Percentiles rank a stretch among this genome's conserved stretches.
Evolutionary conservation across 2,797 vertebrate genomes (phyloP).

Genomic region (Odontamblyopus lacepedii): DNA sequence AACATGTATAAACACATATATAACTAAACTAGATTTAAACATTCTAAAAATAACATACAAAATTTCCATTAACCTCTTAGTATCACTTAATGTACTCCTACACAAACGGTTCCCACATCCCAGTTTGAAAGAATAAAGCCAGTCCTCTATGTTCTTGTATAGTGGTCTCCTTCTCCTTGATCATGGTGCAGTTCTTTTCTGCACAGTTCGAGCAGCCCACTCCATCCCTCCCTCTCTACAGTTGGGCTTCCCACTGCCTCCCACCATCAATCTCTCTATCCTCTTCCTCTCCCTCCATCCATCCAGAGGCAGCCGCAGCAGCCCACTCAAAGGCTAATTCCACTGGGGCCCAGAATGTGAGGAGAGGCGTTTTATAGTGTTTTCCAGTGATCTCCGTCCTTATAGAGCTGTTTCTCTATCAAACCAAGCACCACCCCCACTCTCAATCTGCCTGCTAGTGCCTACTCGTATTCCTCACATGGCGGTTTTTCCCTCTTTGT

Average conservation of each 20-base stretch:
- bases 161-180: conserved; percentile 40
- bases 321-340: conserved; percentile 72
- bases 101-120: neutral
- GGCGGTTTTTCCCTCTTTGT: conserved; percentile 47
- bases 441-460: conserved; percentile 45
- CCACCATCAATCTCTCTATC: conserved; percentile 57
- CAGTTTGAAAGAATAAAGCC: neutral
- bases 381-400: conserved; percentile 70
- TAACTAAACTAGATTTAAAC: neutral
- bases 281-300: conserved; percentile 48
- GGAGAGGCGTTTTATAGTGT: conserved; percentile 71
- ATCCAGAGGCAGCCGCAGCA: conserved; percentile 24
- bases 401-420: conserved; percentile 66
- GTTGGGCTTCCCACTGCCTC: conserved; percentile 63
- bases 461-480: conserved; percentile 58
- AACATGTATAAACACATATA: neutral
- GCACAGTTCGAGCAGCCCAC: conserved; percentile 56
- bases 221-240: conserved; percentile 56
- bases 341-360: conserved; percentile 66
- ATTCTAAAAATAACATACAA: neutral
- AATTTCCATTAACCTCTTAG: neutral
- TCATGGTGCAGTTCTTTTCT: conserved; percentile 41
- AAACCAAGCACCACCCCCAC: conserved; percentile 61
- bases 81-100: neutral
- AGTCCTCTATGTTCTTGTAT: conserved; percentile 14